Conservation (phyloP, 2,888 invertebrate genomes). For the Anagyrus pseudococci region DNA sequence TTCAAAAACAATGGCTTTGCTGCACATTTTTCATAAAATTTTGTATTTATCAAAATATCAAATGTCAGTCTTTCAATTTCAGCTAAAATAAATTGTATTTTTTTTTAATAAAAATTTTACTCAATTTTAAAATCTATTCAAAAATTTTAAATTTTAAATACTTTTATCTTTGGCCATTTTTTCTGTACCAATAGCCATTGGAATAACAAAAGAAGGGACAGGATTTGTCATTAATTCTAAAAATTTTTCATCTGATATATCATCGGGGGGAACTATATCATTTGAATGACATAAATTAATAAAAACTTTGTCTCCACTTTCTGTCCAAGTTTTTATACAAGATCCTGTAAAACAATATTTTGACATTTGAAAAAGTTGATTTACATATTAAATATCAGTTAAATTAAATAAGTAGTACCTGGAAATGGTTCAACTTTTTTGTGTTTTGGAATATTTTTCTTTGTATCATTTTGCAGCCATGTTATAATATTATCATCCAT, state of each 20-base stretch:
- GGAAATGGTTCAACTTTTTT: constrained; percentile 36
- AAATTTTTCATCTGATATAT: constrained; percentile 67
- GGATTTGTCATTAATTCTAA: constrained; percentile 66
- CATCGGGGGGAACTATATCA: constrained; percentile 76
- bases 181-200: constrained; percentile 89
- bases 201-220: constrained; percentile 78
- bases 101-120: constrained; percentile 2
- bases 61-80: constrained; percentile 77
- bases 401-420: constrained; percentile 14
- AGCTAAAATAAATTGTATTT: constrained; percentile 55
- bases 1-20: constrained; percentile 74
- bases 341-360: constrained; percentile 66
- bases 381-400: background rate
- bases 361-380: constrained; percentile 3
- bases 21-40: constrained; percentile 78
- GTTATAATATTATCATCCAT: constrained; percentile 12
- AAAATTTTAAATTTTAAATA: constrained; percentile 42
- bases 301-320: constrained; percentile 75
- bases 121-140: background rate
- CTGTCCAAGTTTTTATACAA: constrained; percentile 78
- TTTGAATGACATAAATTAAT: constrained; percentile 85
- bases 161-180: constrained; percentile 80
- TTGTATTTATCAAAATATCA: constrained; percentile 83
- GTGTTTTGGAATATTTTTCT: constrained; percentile 3
- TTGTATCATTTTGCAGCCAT: constrained; percentile 18